Conservation (phyloP, 2,797 vertebrate genomes). For the Erpetoichthys calabaricus region DNA sequence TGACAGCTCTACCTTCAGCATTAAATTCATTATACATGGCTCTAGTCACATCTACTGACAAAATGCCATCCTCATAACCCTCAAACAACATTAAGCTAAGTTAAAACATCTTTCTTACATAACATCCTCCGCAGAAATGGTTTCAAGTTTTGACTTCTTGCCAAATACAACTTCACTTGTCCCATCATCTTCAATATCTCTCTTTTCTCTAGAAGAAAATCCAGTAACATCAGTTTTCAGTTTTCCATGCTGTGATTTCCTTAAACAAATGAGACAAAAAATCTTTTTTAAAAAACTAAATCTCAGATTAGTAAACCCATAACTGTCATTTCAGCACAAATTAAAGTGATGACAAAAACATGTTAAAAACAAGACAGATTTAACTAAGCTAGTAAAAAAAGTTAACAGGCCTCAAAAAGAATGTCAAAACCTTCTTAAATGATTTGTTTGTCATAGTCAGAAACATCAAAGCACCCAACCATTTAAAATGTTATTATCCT, state of each 20-base stretch:
- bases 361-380: too few relatives aligned
- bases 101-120: conserved; percentile 46
- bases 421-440: too few relatives aligned
- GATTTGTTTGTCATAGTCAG: too few relatives aligned
- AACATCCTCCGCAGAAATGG: conserved; percentile 52
- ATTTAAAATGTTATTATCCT: too few relatives aligned
- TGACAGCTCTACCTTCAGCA: neutral
- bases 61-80: conserved; percentile 1
- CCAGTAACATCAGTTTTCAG: conserved; percentile 26
- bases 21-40: neutral
- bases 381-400: too few relatives aligned
- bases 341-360: too few relatives aligned
- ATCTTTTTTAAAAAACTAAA: conserved; percentile 1
- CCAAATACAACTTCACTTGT: conserved; percentile 54
- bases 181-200: conserved; percentile 40
- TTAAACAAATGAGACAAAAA: conserved; percentile 20
- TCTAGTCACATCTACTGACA: conserved; percentile 10
- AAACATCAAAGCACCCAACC: too few relatives aligned
- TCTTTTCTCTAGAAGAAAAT: conserved; percentile 39
- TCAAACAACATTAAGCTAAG: too few relatives aligned
- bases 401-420: too few relatives aligned
- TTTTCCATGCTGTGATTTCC: conserved; percentile 43
- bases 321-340: too few relatives aligned
- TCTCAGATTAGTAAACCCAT: neutral
- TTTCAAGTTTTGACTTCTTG: conserved; percentile 69